These are phyloP conservation scores for Ophion ventricosus DNA, from an alignment of 2,888 invertebrate genomes.

Conservation along the genomic window DNA sequence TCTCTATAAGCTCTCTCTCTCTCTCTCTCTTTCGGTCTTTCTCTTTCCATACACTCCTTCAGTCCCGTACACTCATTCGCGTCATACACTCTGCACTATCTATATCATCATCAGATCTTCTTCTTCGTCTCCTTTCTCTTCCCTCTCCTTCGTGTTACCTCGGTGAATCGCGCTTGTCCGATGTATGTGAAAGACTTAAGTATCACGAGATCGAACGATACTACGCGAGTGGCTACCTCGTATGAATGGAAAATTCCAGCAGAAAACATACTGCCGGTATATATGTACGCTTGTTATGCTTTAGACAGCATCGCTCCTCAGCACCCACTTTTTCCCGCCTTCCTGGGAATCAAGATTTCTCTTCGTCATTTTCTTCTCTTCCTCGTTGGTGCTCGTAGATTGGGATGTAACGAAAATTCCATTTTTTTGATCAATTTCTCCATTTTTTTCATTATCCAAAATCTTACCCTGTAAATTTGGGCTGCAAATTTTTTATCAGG, in stretches of 20 bases:
- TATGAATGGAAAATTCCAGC: slow-evolving; percentile 42
- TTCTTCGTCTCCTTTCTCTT: background rate
- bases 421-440: too few species aligned
- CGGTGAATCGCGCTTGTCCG: background rate
- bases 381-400: too few species aligned
- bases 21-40: background rate
- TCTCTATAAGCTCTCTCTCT: slow-evolving; percentile 62
- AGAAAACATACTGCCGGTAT: background rate
- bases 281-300: background rate
- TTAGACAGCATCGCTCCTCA: background rate
- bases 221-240: slow-evolving; percentile 16
- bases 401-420: too few species aligned
- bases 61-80: background rate
- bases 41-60: slow-evolving; percentile 20
- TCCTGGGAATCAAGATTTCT: too few species aligned
- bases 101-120: slow-evolving; percentile 38
- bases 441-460: too few species aligned
- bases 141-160: slow-evolving; percentile 15
- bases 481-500: too few species aligned
- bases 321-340: background rate
- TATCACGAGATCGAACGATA: slow-evolving; percentile 48
- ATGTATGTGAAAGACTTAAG: slow-evolving; percentile 27
- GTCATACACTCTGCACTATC: slow-evolving; percentile 26
- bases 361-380: too few species aligned
- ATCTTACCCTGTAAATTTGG: too few species aligned